A percentile compares a stretch with the other conserved stretches of the same genome.
Evolutionary conservation across 92 coral and sea anemone species (phyloP).

Genomic region (Umimayanthus chanpuru): DNA sequence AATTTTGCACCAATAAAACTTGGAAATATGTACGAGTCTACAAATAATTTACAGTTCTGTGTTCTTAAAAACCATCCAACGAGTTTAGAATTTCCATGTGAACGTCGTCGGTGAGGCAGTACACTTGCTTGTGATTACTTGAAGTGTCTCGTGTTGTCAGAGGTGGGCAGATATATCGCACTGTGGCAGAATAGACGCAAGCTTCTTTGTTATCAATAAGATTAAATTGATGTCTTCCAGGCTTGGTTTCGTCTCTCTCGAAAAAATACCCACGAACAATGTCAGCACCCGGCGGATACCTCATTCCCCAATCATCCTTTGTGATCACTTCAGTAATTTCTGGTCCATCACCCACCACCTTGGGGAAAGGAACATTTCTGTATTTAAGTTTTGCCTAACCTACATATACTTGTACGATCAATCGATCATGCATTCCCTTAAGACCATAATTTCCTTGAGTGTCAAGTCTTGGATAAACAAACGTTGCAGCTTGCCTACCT

Average conservation of each 20-base stretch:
- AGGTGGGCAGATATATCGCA: conserved; percentile 15
- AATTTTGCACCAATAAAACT: too few relatives aligned
- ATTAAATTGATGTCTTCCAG: conserved; percentile 5
- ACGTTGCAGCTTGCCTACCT: neutral
- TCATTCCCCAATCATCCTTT: conserved; percentile 6
- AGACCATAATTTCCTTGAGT: neutral
- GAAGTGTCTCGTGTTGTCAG: neutral
- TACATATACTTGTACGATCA: neutral
- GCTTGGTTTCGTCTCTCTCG: conserved; percentile 10
- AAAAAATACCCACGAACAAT: conserved; percentile 22
- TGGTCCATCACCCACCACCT: conserved; percentile 9
- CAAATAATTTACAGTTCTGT: too few relatives aligned
- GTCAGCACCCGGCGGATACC: neutral
- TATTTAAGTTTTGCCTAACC: neutral
- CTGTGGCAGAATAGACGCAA: conserved; percentile 12
- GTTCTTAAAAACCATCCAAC: too few relatives aligned
- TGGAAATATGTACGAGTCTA: too few relatives aligned
- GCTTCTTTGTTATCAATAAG: conserved; percentile 1
- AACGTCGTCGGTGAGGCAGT: conserved; percentile 6
- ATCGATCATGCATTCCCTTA: neutral
- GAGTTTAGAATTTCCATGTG: neutral
- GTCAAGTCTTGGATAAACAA: neutral
- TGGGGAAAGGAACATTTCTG: neutral
- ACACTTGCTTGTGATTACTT: neutral
- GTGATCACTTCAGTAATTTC: neutral